Percentiles rank a stretch among this genome's conserved stretches.
Evolutionary conservation across 2,797 vertebrate species (phyloP).

Genomic region (Falco cherrug): DNA sequence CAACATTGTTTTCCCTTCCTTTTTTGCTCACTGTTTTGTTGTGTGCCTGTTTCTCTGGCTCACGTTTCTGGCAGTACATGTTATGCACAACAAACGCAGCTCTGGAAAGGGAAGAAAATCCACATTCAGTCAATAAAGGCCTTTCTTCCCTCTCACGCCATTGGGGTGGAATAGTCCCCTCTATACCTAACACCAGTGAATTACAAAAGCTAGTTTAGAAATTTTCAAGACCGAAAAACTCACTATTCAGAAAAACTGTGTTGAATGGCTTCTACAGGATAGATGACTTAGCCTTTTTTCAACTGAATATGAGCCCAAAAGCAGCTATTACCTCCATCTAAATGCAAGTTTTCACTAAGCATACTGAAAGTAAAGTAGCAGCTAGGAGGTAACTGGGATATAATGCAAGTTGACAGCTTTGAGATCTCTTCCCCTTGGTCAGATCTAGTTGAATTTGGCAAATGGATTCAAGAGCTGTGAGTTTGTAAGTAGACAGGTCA

Average conservation of each 20-base stretch:
- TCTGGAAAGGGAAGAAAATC: background rate
- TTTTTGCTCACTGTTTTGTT: conserved; percentile 19
- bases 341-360: conserved; percentile 49
- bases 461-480: background rate
- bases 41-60: background rate
- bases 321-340: conserved; percentile 20
- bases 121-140: background rate
- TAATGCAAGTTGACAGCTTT: conserved; percentile 53
- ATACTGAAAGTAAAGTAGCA: background rate
- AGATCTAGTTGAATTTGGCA: conserved; percentile 22
- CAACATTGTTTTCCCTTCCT: conserved; percentile 50
- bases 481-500: background rate
- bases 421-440: conserved; percentile 30
- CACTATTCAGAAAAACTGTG: background rate
- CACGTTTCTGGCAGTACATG: background rate
- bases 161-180: background rate
- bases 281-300: background rate
- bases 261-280: background rate
- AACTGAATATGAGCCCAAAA: background rate
- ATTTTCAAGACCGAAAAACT: background rate
- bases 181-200: background rate
- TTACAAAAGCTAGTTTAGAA: background rate
- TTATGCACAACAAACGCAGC: background rate
- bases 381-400: background rate
- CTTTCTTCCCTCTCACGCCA: background rate